Percentiles rank a stretch among this genome's conserved stretches.
These are phyloP conservation scores for Chamaetylas fuelleborni DNA, from an alignment of 2,113 vertebrate species.

Conservation along the genomic window DNA sequence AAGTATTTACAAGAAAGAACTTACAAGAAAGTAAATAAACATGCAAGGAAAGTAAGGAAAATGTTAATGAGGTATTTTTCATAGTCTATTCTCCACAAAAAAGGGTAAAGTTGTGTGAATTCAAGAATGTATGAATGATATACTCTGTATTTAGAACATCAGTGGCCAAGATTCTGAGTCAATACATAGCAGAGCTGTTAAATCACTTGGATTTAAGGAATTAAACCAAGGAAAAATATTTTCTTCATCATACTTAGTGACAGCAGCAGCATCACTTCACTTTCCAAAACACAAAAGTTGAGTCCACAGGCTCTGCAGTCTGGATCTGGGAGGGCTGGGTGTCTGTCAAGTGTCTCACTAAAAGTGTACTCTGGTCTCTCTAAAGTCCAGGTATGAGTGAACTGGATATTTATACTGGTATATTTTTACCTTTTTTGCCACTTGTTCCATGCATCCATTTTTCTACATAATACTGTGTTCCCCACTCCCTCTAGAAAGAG, in stretches of 20 bases:
- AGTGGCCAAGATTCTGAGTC: constrained; percentile 21
- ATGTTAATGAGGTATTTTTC: neutral
- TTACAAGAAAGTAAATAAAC: neutral
- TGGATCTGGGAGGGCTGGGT: neutral
- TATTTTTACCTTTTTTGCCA: neutral
- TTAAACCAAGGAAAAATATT: neutral
- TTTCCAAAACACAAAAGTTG: neutral
- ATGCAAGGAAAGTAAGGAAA: neutral
- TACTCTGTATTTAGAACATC: neutral
- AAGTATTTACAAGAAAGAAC: too few relatives aligned
- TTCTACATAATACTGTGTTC: neutral
- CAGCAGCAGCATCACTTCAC: neutral
- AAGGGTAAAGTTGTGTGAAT: neutral
- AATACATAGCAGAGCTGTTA: constrained; percentile 9
- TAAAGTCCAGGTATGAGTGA: neutral
- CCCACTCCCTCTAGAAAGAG: neutral
- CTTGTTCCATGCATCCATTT: neutral
- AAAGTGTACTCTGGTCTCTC: neutral
- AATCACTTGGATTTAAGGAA: constrained; percentile 18
- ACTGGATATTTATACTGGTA: neutral
- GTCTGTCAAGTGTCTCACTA: neutral
- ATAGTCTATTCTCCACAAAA: neutral
- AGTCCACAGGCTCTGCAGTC: neutral
- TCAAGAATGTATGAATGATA: neutral
- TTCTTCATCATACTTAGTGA: neutral